Evolutionary conservation across 53 echinoderm and acorn worm genomes (phyloP).

Genomic region (Zoroaster sp.): DNA sequence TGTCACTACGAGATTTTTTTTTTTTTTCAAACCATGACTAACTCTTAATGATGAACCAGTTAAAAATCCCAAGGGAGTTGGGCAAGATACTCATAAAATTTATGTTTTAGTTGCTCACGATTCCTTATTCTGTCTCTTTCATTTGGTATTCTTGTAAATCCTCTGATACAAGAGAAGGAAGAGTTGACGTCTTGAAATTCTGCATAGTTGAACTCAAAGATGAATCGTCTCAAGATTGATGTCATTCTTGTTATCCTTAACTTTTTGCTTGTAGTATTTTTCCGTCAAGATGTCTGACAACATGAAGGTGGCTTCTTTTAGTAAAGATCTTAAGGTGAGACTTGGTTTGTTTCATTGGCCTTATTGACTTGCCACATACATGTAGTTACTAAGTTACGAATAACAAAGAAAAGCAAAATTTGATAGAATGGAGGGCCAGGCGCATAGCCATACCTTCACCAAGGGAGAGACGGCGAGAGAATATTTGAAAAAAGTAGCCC

Average conservation of each 20-base stretch:
- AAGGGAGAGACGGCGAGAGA: too few relatives aligned
- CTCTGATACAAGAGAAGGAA: not conserved
- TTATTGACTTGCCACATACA: not conserved
- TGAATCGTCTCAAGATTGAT: not conserved
- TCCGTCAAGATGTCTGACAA: slow-evolving; percentile 94
- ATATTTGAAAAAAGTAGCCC: too few relatives aligned
- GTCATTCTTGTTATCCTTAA: slow-evolving; percentile 9
- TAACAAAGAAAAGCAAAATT: too few relatives aligned
- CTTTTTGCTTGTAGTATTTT: slow-evolving; percentile 70
- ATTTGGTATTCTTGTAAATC: not conserved
- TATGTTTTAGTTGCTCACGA: too few relatives aligned
- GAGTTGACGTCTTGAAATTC: not conserved
- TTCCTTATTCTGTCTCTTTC: not conserved
- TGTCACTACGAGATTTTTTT: too few relatives aligned
- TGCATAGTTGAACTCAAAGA: not conserved
- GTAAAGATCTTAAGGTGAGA: slow-evolving; percentile 85
- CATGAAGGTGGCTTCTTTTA: slow-evolving; percentile 91
- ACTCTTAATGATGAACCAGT: too few relatives aligned
- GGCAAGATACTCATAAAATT: too few relatives aligned
- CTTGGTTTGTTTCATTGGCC: not conserved
- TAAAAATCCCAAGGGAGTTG: too few relatives aligned
- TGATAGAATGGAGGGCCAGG: too few relatives aligned
- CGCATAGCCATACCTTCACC: too few relatives aligned
- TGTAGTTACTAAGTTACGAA: too few relatives aligned
- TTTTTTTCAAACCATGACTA: too few relatives aligned